A percentile compares a stretch with the other conserved stretches of the same genome.
phyloP scores from a whole-genome alignment of 2,113 vertebrate genomes.

The Elaphurus davidianus region DNA sequence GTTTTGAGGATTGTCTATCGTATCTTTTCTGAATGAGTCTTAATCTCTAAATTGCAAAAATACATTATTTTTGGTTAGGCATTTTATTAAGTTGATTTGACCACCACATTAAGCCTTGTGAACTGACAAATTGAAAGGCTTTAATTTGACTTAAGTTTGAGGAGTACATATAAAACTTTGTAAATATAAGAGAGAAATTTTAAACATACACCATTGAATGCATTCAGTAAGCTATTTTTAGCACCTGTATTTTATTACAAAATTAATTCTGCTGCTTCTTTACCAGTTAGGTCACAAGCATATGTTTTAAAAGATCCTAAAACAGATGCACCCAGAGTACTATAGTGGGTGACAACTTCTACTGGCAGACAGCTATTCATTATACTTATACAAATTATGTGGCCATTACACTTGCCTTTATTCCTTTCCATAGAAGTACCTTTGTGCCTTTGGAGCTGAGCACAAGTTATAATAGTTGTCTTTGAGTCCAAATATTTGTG shows the following conservation, averaged over 20 bases:
- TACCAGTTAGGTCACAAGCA: neutral
- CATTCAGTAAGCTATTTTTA: constrained; percentile 1
- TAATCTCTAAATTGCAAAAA: constrained; percentile 27
- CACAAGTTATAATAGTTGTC: neutral
- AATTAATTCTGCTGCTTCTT: neutral
- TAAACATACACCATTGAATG: neutral
- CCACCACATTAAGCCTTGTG: constrained; percentile 58
- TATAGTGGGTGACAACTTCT: neutral
- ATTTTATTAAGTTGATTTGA: constrained; percentile 62
- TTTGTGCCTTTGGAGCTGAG: constrained; percentile 3
- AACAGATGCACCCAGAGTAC: neutral
- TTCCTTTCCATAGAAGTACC: neutral
- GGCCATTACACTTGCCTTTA: neutral
- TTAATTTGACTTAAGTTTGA: constrained; percentile 55
- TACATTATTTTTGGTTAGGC: constrained; percentile 55
- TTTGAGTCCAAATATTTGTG: constrained; percentile 21
- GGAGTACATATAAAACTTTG: constrained; percentile 58
- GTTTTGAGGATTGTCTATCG: constrained; percentile 9
- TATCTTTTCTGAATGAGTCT: neutral
- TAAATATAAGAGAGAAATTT: constrained; percentile 52
- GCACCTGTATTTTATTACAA: constrained; percentile 28
- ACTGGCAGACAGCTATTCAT: neutral
- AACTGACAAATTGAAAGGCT: constrained; percentile 62
- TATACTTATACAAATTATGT: neutral
- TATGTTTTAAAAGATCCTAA: constrained; percentile 46